Evolutionary conservation across 1,140 invertebrate species (phyloP), one percentile per base, ranked within the genome.

Genomic region (Zaprionus nigranus): DNA sequence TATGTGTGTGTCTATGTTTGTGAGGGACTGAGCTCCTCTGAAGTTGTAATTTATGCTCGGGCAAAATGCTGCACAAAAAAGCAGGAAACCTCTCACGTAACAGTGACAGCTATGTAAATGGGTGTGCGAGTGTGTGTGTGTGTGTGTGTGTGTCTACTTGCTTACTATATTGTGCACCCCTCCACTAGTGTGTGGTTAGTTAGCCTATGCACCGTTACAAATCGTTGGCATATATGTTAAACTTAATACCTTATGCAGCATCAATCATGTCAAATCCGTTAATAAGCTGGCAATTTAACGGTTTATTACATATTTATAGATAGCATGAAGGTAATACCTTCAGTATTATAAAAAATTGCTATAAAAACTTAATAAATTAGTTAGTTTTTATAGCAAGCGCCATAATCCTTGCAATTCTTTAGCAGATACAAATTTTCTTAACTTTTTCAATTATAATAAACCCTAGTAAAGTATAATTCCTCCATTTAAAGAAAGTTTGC

Each of bases 1-100:
- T 54, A 51, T 43, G 5, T 5, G 4, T 6, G 28, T 24, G 24
- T 26, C 0, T 26, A 3, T 26, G 60, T 43, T 9, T 6, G 7
- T 6, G 28, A 17, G 28, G 22, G 3, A 11, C 17, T 57, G 24
- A 5, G 49, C 51, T 78, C 78, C 82, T 34, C 76, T 88, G 84
- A 81, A 88, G 84, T 88, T 87, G 85, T 88, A 88, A 88, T 88
- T 88, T 90, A 88, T 90, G 84, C 84, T 88, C 66, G 61, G 70
- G 87, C 74, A 88, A 88, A 87, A 88, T 88, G 78, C 71, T 86
- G 84, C 81, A 87, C 83, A 75, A 67, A 78, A 78, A 63, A 71
- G 70, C 54, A 58, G 65, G 62, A 65, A 77, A 79, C 75, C 67
- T 60, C 59, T 75, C 84, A 84, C 78, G 78, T 87, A 82, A 79